Percentiles rank a stretch among this genome's conserved stretches.
phyloP scores from a whole-genome alignment of 2,113 vertebrate species.

The Poeciliopsis occidentalis region DNA sequence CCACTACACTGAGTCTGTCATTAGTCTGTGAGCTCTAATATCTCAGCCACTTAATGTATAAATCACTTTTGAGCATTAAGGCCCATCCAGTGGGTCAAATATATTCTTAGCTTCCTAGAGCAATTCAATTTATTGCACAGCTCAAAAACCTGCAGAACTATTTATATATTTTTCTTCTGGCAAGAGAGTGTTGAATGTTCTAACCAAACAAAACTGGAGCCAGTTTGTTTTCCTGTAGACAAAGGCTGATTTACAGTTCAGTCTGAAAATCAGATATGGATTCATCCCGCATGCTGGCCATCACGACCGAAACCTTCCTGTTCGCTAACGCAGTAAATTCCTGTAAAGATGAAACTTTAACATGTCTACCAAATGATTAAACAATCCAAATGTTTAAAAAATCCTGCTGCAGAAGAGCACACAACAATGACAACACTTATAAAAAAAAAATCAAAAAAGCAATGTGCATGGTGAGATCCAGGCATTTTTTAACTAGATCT shows the following conservation, averaged over 20 bases:
- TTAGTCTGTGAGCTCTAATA: too few relatives aligned
- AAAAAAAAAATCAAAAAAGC: neutral
- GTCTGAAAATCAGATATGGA: neutral
- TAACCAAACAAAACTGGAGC: neutral
- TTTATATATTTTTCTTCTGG: neutral
- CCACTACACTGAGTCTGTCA: too few relatives aligned
- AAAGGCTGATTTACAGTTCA: neutral
- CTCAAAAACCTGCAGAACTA: neutral
- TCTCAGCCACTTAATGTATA: too few relatives aligned
- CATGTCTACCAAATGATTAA: slow-evolving; percentile 12
- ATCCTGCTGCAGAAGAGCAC: neutral
- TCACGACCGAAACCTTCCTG: slow-evolving; percentile 17
- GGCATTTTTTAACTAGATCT: slow-evolving; percentile 54
- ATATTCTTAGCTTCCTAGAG: too few relatives aligned
- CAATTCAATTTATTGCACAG: neutral
- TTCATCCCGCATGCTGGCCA: slow-evolving; percentile 10
- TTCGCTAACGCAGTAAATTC: slow-evolving; percentile 25
- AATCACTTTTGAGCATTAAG: too few relatives aligned
- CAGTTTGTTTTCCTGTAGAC: neutral
- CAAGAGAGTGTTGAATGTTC: neutral
- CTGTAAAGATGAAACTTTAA: slow-evolving; percentile 17
- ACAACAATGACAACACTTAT: slow-evolving; percentile 7
- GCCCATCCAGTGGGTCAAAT: too few relatives aligned
- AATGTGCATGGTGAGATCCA: slow-evolving; percentile 25
- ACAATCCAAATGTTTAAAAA: slow-evolving; percentile 8